Percentiles rank a stretch among this genome's conserved stretches.
phyloP scores from a whole-genome alignment of 2,113 vertebrate genomes.

The Micronisus gabar region DNA sequence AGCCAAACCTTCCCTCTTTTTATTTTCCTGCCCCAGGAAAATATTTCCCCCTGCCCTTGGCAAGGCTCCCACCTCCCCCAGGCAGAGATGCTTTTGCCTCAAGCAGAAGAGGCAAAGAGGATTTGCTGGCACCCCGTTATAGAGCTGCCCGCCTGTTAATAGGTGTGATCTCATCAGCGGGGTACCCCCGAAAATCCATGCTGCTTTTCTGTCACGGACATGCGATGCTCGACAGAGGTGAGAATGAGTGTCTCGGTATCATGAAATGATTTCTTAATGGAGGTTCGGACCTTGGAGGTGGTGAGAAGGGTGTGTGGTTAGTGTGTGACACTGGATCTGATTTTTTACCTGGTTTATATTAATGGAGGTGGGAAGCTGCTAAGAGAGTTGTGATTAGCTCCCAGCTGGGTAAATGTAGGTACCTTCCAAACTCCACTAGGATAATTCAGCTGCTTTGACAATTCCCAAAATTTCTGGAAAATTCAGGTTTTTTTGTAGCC shows the following conservation, averaged over 20 bases:
- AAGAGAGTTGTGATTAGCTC: neutral
- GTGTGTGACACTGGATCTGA: neutral
- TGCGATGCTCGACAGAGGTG: neutral
- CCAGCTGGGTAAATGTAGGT: neutral
- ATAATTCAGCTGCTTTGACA: neutral
- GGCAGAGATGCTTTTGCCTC: neutral
- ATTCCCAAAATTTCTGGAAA: neutral
- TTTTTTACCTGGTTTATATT: neutral
- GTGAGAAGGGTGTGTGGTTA: neutral
- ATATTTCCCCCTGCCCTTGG: neutral
- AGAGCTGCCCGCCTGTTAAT: neutral
- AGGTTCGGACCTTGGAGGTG: neutral
- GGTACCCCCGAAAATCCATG: neutral
- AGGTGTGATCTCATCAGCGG: neutral
- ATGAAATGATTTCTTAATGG: neutral
- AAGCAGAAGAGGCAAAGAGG: neutral
- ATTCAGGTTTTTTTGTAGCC: neutral
- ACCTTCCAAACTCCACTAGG: neutral
- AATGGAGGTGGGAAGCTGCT: neutral
- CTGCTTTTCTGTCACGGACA: neutral
- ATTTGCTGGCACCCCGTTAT: neutral
- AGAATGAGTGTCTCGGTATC: neutral
- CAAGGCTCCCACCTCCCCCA: neutral
- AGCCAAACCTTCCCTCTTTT: neutral
- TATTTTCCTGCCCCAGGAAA: neutral